Percentiles rank a stretch among this genome's conserved stretches.
phyloP scores from a whole-genome alignment of 2,797 vertebrate genomes.

The Acanthornis magna region DNA sequence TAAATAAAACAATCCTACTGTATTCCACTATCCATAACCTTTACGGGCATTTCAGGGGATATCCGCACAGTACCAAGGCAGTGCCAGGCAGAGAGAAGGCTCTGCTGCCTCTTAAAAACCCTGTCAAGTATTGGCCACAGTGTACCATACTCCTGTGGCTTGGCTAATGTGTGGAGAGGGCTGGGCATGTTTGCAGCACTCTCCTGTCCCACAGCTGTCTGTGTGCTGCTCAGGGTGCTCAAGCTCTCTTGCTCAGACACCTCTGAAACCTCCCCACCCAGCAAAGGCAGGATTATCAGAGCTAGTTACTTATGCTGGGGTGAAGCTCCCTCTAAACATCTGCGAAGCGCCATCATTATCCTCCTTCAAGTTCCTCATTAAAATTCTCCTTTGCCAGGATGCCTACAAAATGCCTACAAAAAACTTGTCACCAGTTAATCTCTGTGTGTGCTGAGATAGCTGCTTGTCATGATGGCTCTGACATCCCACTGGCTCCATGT shows the following conservation, averaged over 20 bases:
- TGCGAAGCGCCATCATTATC: background rate
- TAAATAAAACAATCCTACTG: background rate
- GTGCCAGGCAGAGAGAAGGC: background rate
- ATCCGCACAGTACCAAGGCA: no score
- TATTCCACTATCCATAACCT: background rate
- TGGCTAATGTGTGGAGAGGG: background rate
- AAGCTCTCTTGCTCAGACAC: background rate
- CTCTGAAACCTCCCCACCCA: background rate
- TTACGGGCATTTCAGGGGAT: background rate
- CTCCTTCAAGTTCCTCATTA: background rate
- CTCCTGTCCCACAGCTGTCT: background rate
- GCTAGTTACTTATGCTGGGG: background rate
- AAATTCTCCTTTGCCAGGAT: background rate
- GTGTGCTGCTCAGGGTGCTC: background rate
- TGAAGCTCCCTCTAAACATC: background rate
- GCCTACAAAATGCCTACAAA: background rate
- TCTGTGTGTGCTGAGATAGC: background rate
- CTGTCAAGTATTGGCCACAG: background rate
- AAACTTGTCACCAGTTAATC: background rate
- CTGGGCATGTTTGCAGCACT: background rate
- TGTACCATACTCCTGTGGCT: rapidly evolving
- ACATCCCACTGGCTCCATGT: background rate
- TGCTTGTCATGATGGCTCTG: background rate
- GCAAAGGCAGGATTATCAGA: background rate
- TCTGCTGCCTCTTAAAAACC: background rate